Evolutionary conservation across 2,888 invertebrate genomes (phyloP), one percentile per base, ranked within the genome.

Genomic region (Sylvicola cinctus): DNA sequence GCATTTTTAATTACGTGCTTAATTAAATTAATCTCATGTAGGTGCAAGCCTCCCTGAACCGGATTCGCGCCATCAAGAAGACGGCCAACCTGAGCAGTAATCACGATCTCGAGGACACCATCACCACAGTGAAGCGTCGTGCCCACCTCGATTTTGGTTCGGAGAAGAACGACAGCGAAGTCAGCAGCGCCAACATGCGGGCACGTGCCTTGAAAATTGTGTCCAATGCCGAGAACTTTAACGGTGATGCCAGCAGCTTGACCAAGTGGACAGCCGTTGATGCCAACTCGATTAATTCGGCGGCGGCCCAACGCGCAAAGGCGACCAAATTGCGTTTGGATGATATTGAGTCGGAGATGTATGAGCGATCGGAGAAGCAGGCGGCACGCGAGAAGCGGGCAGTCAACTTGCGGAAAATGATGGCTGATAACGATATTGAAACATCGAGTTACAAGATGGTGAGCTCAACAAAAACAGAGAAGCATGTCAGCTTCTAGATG

Each of bases 291-390:
- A 61, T 62, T 6, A 61, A 62, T 39, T 64, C 60, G 39, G 68
- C 68, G 0, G 77, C 79, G 1, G 64, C 65, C 14, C 60, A 64
- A 31, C 55, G 80, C 32, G 78, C 77, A 1, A 68, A 66, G 44
- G 68, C 65, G 17, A 64, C 72, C 2, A 65, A 73, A 41, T 74
- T 74, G 8, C 66, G 79, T 32, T 58, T 80, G 13, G 65, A 64
- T 26, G 78, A 79, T 46, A 58, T 81, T 29, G 78, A 80, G 47
- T 70, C 70, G 33, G 80, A 81, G 53, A 77, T 79, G 73, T 66
- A 70, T 29, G 74, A 72, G 43, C 55, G 78, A 38, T 69, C 62
- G 13, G 75, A 77, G 46, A 66, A 71, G 46, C 70, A 68, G 45
- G 71, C 70, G 1, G 68, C 69, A 14, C 65, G 79, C 41, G 79